Conservation (phyloP, 2,888 invertebrate genomes). For the Meiosimyza platycephala region DNA sequence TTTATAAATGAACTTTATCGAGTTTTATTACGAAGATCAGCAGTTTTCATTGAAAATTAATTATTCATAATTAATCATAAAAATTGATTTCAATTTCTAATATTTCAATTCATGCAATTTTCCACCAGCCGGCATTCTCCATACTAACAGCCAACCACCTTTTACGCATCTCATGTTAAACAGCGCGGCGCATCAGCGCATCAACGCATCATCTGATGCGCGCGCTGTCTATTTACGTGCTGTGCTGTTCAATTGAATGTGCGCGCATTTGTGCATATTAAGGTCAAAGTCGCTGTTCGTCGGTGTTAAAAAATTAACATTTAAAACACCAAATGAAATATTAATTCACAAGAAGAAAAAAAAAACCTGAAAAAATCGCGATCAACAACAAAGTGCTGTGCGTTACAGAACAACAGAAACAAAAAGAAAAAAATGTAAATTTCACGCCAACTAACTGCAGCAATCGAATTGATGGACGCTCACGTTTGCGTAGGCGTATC, state of each 20-base stretch:
- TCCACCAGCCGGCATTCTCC: too few relatives aligned
- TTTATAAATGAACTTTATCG: too few relatives aligned
- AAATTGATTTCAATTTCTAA: too few relatives aligned
- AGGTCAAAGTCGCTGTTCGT: constrained; percentile 28
- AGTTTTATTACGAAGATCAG: too few relatives aligned
- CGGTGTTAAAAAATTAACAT: constrained; percentile 23
- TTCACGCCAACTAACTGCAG: background rate
- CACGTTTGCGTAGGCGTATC: background rate
- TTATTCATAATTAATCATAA: too few relatives aligned
- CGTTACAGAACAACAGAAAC: constrained; percentile 1
- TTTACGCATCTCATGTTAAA: too few relatives aligned
- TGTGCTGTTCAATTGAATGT: constrained; percentile 1
- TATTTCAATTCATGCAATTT: too few relatives aligned
- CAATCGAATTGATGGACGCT: constrained; percentile 16
- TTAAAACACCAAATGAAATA: background rate
- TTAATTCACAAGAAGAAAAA: background rate
- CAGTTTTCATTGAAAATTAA: too few relatives aligned
- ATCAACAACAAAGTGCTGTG: background rate
- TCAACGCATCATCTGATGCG: constrained; percentile 14
- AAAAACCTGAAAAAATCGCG: background rate
- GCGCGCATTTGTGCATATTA: constrained; percentile 12
- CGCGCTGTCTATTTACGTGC: constrained; percentile 3
- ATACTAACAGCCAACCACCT: too few relatives aligned
- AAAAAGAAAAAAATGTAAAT: constrained; percentile 7
- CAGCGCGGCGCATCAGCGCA: constrained; percentile 18